Conservation (phyloP, 2,113 vertebrate genomes). For the Mystacornis crossleyi region DNA sequence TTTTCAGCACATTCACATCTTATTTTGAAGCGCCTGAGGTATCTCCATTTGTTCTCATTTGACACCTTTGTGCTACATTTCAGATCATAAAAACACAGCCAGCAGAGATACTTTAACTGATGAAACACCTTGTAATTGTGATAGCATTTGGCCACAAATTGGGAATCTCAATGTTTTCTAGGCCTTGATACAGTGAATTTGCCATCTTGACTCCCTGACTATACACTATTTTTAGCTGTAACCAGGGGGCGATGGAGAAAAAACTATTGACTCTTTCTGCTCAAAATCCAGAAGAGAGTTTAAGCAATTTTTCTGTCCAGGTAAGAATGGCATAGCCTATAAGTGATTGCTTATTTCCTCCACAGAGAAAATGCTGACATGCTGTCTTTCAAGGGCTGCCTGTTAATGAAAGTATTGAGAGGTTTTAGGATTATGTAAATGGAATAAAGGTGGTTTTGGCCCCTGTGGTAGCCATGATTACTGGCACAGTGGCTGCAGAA, state of each 20-base stretch:
- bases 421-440: slow-evolving; percentile 12
- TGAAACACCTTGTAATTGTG: background rate
- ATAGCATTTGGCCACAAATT: background rate
- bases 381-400: background rate
- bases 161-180: background rate
- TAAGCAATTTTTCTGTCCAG: background rate
- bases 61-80: background rate
- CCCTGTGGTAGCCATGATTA: background rate
- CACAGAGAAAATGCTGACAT: background rate
- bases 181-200: background rate
- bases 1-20: slow-evolving; percentile 37
- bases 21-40: slow-evolving; percentile 29
- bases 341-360: slow-evolving; percentile 24
- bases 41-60: slow-evolving; percentile 15
- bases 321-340: background rate
- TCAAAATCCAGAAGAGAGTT: background rate
- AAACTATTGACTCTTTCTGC: background rate
- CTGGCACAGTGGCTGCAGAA: background rate
- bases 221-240: background rate
- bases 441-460: background rate
- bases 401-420: background rate
- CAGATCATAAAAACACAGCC: background rate
- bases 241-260: background rate
- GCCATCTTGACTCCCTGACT: background rate
- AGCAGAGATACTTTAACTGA: background rate